These are phyloP conservation scores for Rhizomys pruinosus DNA, from an alignment of 2,113 vertebrate species.

Conservation along the genomic window DNA sequence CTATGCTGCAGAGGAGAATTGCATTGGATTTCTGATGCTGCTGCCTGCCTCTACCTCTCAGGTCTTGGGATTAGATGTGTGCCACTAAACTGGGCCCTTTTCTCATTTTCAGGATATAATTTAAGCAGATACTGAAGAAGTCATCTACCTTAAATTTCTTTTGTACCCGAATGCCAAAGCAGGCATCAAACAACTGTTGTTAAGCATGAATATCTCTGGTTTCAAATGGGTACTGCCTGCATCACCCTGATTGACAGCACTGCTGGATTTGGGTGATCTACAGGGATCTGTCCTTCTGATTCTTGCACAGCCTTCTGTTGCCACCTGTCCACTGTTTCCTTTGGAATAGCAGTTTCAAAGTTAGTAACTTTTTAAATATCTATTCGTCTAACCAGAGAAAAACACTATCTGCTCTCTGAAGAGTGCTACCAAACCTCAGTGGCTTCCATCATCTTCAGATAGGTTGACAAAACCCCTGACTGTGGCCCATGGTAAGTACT, in stretches of 20 bases:
- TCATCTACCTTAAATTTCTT: background rate
- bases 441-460: background rate
- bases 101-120: background rate
- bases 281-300: rapidly evolving
- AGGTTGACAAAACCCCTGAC: background rate
- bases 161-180: background rate
- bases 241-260: background rate
- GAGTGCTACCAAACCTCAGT: background rate
- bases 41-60: too few relatives aligned
- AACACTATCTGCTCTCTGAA: background rate
- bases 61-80: background rate
- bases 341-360: background rate
- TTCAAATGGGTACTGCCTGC: background rate
- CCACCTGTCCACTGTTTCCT: background rate
- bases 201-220: background rate
- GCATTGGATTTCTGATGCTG: background rate
- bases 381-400: background rate
- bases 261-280: background rate
- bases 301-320: too few relatives aligned
- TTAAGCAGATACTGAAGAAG: background rate
- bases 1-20: background rate
- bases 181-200: background rate
- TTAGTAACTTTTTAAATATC: background rate
- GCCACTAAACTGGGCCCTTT: background rate
- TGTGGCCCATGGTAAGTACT: background rate